Evolutionary conservation across 2,113 vertebrate genomes (phyloP), one percentile per base, ranked within the genome.

Genomic region (Anoura caudifer): DNA sequence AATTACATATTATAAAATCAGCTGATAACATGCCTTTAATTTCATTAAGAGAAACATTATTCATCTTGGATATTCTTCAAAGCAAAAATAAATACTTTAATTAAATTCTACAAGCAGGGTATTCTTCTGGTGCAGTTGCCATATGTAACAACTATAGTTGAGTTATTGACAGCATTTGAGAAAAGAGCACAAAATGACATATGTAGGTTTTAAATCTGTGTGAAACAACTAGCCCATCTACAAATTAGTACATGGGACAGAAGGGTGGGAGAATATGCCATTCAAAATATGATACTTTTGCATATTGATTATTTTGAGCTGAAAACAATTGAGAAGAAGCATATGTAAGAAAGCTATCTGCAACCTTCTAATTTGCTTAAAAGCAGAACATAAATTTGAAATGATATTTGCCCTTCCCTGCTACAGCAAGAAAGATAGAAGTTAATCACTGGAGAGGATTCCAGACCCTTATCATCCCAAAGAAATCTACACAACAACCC

Each of bases 51-150:
- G 52, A 94, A 73, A 70, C 41, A 72, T 95, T 92, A 77, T 41
- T 72, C 65, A 87, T 90, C 45, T 72, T 88, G n/a, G 88, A 70
- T 82, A 83, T 43, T 7, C 36, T 89, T 95, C 54, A 73, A 96
- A 91, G 61, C 69, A 91, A 94, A 61, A 95, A 84, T 73, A 97
- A 92, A 38, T 12, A 85, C 91, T 98, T 97, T 81, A 91, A 95
- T 92, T 96, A 94, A 94, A 75, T 91, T 41, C 50, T 47, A 54
- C 36, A 92, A 76, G 80, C 6, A 54, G 10, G 38, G n/a, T 73
- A 70, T 41, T 69, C 26, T 92, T 43, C 45, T 81, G 31, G 26
- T 75, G 38, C 90, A 38, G 61, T 59, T 88, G 10, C 38, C 63
- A 77, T 41, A 61, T 69, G 33, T 52, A 69, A 94, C 36, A 92